phyloP scores from a whole-genome alignment of 2,888 invertebrate genomes.

The Limnephilus lunatus region DNA sequence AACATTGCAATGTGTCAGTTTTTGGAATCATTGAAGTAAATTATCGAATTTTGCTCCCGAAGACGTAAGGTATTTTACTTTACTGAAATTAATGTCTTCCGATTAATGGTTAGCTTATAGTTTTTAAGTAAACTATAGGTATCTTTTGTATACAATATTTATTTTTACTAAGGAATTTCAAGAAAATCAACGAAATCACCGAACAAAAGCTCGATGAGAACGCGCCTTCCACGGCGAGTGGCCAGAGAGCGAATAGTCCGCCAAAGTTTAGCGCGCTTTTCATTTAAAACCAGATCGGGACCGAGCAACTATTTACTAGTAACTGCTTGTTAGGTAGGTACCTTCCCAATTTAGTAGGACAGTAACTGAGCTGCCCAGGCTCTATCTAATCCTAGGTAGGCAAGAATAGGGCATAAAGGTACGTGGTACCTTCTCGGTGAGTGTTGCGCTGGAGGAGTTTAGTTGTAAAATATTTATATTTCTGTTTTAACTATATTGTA shows the following conservation, averaged over 20 bases:
- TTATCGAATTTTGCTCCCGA: too few relatives aligned
- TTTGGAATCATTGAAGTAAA: too few relatives aligned
- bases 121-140: not conserved
- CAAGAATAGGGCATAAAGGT: not conserved
- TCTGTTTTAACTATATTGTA: not conserved
- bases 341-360: not conserved
- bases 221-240: not conserved
- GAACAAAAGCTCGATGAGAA: not conserved
- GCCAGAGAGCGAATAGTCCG: not conserved
- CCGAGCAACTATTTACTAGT: slow-evolving; percentile 19
- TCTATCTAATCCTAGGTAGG: not conserved
- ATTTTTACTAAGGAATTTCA: not conserved
- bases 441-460: not conserved
- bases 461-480: not conserved
- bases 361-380: not conserved
- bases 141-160: not conserved
- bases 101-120: not conserved
- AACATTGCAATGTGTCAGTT: too few relatives aligned
- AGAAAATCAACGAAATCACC: not conserved
- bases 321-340: not conserved
- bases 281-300: slow-evolving; percentile 25
- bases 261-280: slow-evolving; percentile 31
- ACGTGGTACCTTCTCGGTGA: not conserved
- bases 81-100: too few relatives aligned
- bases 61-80: too few relatives aligned